phyloP scores from a whole-genome alignment of 2,797 vertebrate genomes.

The Tragopan temminckii region DNA sequence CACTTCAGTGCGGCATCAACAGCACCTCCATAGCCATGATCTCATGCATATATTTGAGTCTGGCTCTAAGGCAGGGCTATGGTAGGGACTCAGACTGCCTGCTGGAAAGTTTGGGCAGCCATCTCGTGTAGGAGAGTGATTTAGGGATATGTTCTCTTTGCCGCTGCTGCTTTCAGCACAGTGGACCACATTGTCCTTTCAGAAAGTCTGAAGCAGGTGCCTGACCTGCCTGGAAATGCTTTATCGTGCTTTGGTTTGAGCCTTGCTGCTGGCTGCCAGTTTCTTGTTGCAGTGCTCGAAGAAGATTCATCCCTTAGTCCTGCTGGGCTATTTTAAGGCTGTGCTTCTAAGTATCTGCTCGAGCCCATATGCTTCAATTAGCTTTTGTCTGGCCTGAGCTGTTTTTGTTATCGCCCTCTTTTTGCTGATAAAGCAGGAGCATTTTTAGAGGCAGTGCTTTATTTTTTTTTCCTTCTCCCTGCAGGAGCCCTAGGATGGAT shows the following conservation, averaged over 20 bases:
- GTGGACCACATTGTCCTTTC: background rate
- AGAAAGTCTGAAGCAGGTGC: background rate
- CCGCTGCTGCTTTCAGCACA: background rate
- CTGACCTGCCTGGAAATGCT: background rate
- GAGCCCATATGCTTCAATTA: conserved; percentile 39
- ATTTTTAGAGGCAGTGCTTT: conserved; percentile 19
- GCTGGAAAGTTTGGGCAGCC: conserved; percentile 7
- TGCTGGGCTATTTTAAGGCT: conserved; percentile 53
- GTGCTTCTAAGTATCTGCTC: background rate
- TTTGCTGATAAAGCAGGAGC: conserved; percentile 66
- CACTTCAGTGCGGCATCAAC: conserved; percentile 38
- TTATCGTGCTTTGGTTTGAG: background rate
- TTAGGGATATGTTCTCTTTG: background rate
- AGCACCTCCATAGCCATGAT: conserved; percentile 6
- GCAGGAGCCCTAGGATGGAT: conserved; percentile 32
- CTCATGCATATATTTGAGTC: background rate
- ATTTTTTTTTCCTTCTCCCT: background rate
- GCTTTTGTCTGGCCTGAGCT: conserved; percentile 60
- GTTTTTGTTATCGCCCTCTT: conserved; percentile 49
- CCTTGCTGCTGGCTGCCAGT: background rate
- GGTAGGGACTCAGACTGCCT: background rate
- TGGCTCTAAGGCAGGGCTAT: background rate
- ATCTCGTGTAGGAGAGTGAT: background rate
- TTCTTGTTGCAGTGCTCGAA: background rate
- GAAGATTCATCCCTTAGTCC: conserved; percentile 10